These are phyloP conservation scores for Prionailurus bengalensis DNA, from an alignment of 2,113 vertebrate species.

Conservation along the genomic window DNA sequence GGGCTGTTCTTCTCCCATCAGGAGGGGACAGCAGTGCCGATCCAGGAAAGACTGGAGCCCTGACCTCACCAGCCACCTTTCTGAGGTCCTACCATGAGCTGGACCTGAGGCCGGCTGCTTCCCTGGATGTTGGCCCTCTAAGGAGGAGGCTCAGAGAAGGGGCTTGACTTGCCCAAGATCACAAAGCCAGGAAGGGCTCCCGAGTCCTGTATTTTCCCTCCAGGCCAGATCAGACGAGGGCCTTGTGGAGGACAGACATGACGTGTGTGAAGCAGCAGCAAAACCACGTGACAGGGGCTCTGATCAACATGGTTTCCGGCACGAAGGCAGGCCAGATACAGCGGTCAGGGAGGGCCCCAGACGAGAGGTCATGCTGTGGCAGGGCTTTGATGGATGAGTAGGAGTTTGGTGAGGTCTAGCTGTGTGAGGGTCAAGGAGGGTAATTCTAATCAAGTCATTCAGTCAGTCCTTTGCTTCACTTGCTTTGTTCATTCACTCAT, in stretches of 20 bases:
- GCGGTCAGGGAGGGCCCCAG: neutral
- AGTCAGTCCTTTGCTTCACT: neutral
- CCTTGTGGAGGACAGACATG: neutral
- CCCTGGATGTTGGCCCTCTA: neutral
- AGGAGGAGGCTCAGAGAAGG: neutral
- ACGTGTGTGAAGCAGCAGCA: neutral
- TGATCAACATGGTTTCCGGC: neutral
- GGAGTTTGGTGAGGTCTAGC: neutral
- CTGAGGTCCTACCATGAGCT: accelerated
- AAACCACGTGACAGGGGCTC: neutral
- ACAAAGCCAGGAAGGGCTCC: neutral
- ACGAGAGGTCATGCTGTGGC: neutral
- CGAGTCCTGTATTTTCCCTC: accelerated
- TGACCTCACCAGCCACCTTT: neutral
- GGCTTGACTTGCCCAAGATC: neutral
- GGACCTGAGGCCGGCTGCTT: neutral
- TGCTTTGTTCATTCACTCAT: neutral
- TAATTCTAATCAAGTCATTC: neutral
- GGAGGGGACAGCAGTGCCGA: neutral
- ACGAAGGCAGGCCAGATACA: neutral
- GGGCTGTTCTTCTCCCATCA: neutral
- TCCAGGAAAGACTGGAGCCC: neutral
- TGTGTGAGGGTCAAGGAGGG: neutral
- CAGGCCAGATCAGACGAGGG: neutral
- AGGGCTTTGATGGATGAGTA: neutral